These are phyloP conservation scores for Ophraella communa DNA, from an alignment of 2,888 invertebrate species.

Conservation along the genomic window DNA sequence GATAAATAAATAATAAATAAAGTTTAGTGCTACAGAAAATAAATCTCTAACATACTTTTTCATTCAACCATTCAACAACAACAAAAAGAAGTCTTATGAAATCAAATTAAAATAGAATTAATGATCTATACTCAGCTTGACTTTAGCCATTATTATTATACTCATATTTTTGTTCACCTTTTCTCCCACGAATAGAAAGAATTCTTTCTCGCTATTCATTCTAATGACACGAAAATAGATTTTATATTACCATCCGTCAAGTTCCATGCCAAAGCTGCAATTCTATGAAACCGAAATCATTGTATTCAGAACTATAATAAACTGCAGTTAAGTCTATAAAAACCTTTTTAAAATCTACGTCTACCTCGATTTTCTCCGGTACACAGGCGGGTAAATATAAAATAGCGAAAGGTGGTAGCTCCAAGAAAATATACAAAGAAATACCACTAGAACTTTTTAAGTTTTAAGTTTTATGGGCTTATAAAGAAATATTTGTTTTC, in stretches of 20 bases:
- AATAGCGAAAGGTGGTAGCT: no score
- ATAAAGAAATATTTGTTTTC: no score
- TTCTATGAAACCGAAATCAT: conserved; percentile 27
- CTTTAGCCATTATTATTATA: conserved; percentile 12
- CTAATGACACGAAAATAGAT: conserved; percentile 32
- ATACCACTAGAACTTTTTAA: no score
- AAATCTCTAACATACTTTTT: no score
- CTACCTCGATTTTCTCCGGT: not conserved
- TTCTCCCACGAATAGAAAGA: no score
- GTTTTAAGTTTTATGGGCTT: no score
- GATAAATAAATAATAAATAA: no score
- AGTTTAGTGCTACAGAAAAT: no score
- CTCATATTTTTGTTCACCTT: conserved; percentile 24
- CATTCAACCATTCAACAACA: no score
- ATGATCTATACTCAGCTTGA: conserved; percentile 11
- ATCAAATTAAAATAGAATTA: conserved; percentile 10
- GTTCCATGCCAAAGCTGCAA: conserved; percentile 5
- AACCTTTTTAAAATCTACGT: conserved; percentile 21
- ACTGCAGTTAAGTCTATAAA: conserved; percentile 37
- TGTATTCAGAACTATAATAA: conserved; percentile 31
- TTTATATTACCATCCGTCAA: conserved; percentile 22
- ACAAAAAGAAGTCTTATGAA: not conserved
- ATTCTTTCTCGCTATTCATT: conserved; percentile 24
- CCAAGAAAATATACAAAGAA: no score
- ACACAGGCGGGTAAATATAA: not conserved